phyloP scores from a whole-genome alignment of 1,140 invertebrate species.

The Cardiocondyla obscurior region DNA sequence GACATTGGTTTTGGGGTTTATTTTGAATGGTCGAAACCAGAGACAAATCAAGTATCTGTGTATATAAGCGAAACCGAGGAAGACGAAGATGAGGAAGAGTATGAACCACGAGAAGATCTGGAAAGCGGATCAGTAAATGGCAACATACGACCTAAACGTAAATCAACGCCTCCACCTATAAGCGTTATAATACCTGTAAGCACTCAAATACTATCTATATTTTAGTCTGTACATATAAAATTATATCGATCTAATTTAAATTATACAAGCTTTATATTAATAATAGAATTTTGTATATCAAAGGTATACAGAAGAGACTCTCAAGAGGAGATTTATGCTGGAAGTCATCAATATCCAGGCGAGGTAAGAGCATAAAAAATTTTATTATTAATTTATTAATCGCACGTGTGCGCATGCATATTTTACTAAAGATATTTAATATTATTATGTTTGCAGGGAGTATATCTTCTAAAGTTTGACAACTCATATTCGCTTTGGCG shows the following conservation, averaged over 20 bases:
- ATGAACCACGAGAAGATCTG: constrained; percentile 87
- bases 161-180: constrained; percentile 77
- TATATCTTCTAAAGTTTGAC: constrained; percentile 99
- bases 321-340: constrained; percentile 98
- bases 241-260: not conserved
- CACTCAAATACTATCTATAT: constrained; percentile 11
- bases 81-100: constrained; percentile 93
- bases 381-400: not conserved
- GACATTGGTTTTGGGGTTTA: constrained; percentile 99
- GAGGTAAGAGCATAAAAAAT: constrained; percentile 81
- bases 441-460: constrained; percentile 85
- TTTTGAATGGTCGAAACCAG: constrained; percentile 98
- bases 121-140: constrained; percentile 80
- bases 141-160: constrained; percentile 73
- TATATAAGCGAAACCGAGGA: constrained; percentile 97
- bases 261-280: not conserved
- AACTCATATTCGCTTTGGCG: constrained; percentile 99
- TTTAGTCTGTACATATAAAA: not conserved
- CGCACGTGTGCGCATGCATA: not conserved
- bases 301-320: constrained; percentile 98
- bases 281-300: constrained; percentile 78
- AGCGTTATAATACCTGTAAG: constrained; percentile 82
- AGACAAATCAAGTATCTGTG: constrained; percentile 92
- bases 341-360: constrained; percentile 98
- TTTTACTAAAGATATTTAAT: not conserved